These are phyloP conservation scores for Lepidocyrtoides sp. DNA, from an alignment of 2,888 invertebrate genomes.

Conservation along the genomic window DNA sequence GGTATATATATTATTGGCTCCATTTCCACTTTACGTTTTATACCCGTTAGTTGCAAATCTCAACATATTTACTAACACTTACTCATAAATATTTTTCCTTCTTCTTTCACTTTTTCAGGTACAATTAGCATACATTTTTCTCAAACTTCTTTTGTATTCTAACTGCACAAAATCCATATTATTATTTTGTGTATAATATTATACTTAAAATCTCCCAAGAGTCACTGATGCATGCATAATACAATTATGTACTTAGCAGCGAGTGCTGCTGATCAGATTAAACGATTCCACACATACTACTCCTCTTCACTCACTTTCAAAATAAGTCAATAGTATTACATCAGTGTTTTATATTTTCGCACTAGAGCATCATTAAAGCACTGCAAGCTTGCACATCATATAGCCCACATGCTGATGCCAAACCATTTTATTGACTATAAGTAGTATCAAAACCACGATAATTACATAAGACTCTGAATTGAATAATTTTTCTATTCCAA, in stretches of 20 bases:
- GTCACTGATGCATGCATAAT: slow-evolving; percentile 31
- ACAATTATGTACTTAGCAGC: slow-evolving; percentile 6
- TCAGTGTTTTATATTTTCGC: neutral
- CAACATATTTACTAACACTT: too few species aligned
- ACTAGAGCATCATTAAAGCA: neutral
- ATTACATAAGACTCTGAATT: neutral
- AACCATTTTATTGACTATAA: slow-evolving; percentile 21
- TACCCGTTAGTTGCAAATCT: too few species aligned
- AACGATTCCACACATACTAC: neutral
- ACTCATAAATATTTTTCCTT: too few species aligned
- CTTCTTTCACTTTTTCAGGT: too few species aligned
- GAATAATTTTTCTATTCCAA: neutral
- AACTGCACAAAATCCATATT: too few species aligned
- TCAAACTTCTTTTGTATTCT: too few species aligned
- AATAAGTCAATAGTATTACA: neutral
- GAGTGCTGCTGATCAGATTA: slow-evolving; percentile 2
- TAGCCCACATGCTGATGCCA: neutral
- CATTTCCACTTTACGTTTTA: too few species aligned
- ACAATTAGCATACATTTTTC: too few species aligned
- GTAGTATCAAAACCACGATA: slow-evolving; percentile 17
- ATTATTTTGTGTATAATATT: too few species aligned
- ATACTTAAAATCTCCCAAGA: slow-evolving; percentile 11
- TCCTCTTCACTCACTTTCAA: slow-evolving; percentile 14
- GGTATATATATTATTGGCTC: too few species aligned
- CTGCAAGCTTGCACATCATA: neutral